Percentiles rank a stretch among this genome's conserved stretches.
Conservation (phyloP, 2,113 vertebrate genomes). For the Hyperoodon ampullatus region DNA sequence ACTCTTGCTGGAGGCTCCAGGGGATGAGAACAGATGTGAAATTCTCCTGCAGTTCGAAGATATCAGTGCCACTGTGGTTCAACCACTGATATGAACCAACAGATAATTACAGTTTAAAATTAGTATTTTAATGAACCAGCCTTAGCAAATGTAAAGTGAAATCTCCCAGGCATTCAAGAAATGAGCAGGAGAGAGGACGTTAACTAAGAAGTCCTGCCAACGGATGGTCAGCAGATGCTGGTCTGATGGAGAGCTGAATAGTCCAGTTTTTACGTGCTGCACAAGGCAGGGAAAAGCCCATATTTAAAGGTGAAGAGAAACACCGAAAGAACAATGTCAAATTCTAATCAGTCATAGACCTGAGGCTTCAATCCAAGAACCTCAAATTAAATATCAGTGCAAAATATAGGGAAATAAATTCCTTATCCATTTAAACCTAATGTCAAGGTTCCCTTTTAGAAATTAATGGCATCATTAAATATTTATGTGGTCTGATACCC, state of each 20-base stretch:
- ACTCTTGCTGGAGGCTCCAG: conserved; percentile 67
- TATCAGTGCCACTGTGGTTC: conserved; percentile 62
- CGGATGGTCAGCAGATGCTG: conserved; percentile 71
- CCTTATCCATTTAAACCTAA: conserved; percentile 41
- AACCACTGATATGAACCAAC: conserved; percentile 70
- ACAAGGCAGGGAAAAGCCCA: neutral
- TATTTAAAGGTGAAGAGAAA: conserved; percentile 48
- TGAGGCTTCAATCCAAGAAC: conserved; percentile 5
- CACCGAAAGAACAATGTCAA: neutral
- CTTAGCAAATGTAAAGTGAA: conserved; percentile 81
- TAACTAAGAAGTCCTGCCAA: conserved; percentile 75
- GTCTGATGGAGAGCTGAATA: conserved; percentile 25
- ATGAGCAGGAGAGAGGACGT: conserved; percentile 76
- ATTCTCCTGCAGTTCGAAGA: conserved; percentile 73
- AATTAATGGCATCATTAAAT: conserved; percentile 66
- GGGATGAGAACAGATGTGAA: conserved; percentile 78
- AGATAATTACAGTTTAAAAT: conserved; percentile 87
- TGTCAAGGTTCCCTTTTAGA: conserved; percentile 57
- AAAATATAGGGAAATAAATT: conserved; percentile 61
- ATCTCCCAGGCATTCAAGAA: conserved; percentile 83
- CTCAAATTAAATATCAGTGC: conserved; percentile 57
- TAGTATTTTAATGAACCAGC: conserved; percentile 87
- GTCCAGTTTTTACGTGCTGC: neutral
- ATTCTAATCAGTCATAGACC: conserved; percentile 38
- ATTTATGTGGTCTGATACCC: conserved; percentile 41